Conservation (phyloP, 30 jellyfish, hydroid and myxozoan genomes). For the Rhopilema esculentum region DNA sequence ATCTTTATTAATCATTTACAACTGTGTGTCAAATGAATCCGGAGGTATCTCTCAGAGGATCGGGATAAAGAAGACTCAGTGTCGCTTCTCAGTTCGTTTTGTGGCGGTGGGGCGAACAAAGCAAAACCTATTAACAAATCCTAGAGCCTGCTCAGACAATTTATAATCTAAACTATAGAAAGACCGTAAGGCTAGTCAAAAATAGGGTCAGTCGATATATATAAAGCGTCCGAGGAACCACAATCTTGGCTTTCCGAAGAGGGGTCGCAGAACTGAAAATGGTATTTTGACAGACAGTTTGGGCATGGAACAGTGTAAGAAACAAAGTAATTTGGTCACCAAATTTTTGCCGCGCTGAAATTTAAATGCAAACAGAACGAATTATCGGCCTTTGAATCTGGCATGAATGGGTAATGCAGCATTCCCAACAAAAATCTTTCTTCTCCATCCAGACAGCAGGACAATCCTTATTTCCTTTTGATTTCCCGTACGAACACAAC, state of each 20-base stretch:
- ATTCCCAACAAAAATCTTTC: not conserved
- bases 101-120: conserved; percentile 35
- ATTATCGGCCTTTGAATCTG: not conserved
- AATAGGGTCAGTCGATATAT: conserved; percentile 18
- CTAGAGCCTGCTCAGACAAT: conserved; percentile 15
- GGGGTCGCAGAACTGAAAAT: not conserved
- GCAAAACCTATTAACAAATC: conserved; percentile 27
- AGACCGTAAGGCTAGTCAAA: conserved; percentile 6
- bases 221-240: not conserved
- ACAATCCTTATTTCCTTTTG: not conserved
- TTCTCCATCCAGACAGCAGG: not conserved
- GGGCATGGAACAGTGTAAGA: no score
- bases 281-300: no score
- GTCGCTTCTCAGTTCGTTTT: not conserved
- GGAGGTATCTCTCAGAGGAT: not conserved
- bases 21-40: not conserved
- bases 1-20: not conserved
- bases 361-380: no score
- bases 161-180: not conserved
- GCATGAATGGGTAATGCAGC: not conserved
- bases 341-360: no score
- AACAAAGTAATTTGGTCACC: no score
- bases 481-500: not conserved
- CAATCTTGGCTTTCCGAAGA: no score
- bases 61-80: not conserved